Evolutionary conservation across 1,140 invertebrate genomes (phyloP), one percentile per base, ranked within the genome.

Genomic region (Caenorhabditis latens): DNA sequence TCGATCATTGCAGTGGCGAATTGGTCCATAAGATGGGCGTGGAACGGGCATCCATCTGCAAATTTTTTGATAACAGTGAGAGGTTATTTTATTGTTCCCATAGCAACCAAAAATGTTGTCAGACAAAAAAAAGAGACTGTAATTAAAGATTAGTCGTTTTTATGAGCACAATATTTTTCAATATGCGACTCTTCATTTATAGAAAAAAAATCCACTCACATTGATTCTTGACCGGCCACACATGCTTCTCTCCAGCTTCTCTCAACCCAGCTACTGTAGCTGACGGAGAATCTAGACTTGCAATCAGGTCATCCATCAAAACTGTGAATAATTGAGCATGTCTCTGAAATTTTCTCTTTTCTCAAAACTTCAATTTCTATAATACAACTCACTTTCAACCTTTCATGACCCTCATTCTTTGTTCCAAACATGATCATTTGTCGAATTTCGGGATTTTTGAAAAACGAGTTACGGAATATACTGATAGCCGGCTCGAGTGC

Each of bases 381-480:
- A 75, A 40, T 19, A 7, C 32, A 7, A 71, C 46, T 16, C 21
- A 85, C 86, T 48, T 87, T 87, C 21, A 87, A 48, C 84, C 86
- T 61, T 42, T 87, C 86, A 46, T 87, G 86, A 14, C 86, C 86
- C n/a, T 84, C 84, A 53, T 87, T 87, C n/a, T 87, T 87, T 8
- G 86, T 71, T 65, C 86, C 86, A 58, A 67, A 61, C 86, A 87
- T 87, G 19, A 87, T 87, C 84, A 87, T 71, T 55, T 84, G 55
- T 16, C 86, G 24, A 50, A 87, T 84, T 53, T 87, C 86, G 9
- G 86, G 86, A 67, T 87, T 87, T 87, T 87, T 87, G 86, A 87
- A 87, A 50, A 87, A 85, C 19, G 86, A 87, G 43, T 87, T 87
- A 19, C 85, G 84, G 63, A 87, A 87, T 14, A 87, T 87, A 63